Base-by-base conservation (phyloP, 2,113 vertebrate species). In the Ptyas mucosa region DNA sequence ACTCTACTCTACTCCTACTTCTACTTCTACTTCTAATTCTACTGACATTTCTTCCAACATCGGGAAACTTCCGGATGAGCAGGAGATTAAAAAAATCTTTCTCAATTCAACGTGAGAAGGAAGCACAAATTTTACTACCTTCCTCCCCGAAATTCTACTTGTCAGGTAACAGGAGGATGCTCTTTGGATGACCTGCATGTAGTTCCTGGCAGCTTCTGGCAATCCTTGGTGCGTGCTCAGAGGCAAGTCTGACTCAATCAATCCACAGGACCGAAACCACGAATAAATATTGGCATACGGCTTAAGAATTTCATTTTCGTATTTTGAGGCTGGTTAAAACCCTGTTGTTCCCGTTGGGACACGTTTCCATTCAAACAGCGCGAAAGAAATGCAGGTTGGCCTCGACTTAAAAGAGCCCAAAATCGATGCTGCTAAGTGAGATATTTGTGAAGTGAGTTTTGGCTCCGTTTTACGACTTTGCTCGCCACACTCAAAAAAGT, bases 351-450 rank as follows among this genome's bases (percentile, higher is more conserved):
- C 6, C 88, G 93, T 87, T 6, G 39, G 54, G 1, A 8, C 75
- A 69, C 89, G 14, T 64, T 94, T 93, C 87, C 89, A 57, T 86
- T 43, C 46, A 95, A 81, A 93, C 93, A n/a, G 29, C 5, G 26
- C 49, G n/a, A 29, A 39, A 53, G 49, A 24, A 34, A 10, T 5
- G 2, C 3, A 5, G 46, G 46, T 10, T 34, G 15, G 29, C 69
- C 12, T 18, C 0, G 14, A 10, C 11, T 7, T 14, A 26, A 49
- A 49, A 2, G 1, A 18, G 55, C 58, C 58, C 58, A 2, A 61
- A 61, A 61, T 10, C 10, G 10, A 61, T 9, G 58, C 9, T 11
- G 58, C 58, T 11, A 11, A 26, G 58, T 4, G 58, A 26, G 24
- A 3, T 2, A 61, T 26, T 7, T 6, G 58, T 26, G 9, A 61